Conservation (phyloP, 1,140 invertebrate species). For the Drosophila mojavensis region DNA sequence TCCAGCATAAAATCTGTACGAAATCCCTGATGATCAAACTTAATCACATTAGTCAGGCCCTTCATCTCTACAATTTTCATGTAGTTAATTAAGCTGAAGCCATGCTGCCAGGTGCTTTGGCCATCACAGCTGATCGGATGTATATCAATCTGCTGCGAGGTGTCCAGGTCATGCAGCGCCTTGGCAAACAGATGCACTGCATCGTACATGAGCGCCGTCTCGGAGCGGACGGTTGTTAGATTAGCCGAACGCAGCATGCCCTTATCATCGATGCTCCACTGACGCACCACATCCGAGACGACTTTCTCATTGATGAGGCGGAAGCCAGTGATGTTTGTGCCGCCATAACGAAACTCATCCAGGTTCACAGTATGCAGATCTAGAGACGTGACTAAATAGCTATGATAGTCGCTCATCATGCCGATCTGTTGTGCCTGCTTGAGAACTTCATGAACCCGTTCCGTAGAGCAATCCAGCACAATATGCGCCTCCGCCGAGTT, state of each 20-base stretch:
- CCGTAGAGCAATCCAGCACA: slow-evolving; percentile 94
- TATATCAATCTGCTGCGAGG: slow-evolving; percentile 94
- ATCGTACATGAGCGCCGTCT: slow-evolving; percentile 98
- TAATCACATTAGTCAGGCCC: slow-evolving; percentile 95
- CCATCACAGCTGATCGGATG: slow-evolving; percentile 94
- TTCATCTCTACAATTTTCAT: slow-evolving; percentile 98
- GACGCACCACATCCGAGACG: slow-evolving; percentile 90
- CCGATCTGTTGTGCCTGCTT: slow-evolving; percentile 97
- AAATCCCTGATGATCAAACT: slow-evolving; percentile 97
- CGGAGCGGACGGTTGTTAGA: slow-evolving; percentile 88
- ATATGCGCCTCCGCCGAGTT: slow-evolving; percentile 95
- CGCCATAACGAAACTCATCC: slow-evolving; percentile 96
- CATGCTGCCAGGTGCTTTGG: slow-evolving; percentile 96
- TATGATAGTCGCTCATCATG: slow-evolving; percentile 97
- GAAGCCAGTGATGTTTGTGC: slow-evolving; percentile 96
- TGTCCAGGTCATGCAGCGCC: slow-evolving; percentile 95
- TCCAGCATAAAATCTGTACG: slow-evolving; percentile 95
- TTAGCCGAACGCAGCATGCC: slow-evolving; percentile 75
- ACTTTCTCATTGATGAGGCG: slow-evolving; percentile 86
- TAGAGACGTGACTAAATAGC: slow-evolving; percentile 95
- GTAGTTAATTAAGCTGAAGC: slow-evolving; percentile 97
- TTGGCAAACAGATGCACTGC: slow-evolving; percentile 97
- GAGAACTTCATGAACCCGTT: slow-evolving; percentile 92
- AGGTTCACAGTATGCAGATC: slow-evolving; percentile 95
- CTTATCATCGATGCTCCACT: slow-evolving; percentile 86